These are phyloP conservation scores for Anableps anableps DNA, from an alignment of 2,797 vertebrate genomes.

Conservation along the genomic window DNA sequence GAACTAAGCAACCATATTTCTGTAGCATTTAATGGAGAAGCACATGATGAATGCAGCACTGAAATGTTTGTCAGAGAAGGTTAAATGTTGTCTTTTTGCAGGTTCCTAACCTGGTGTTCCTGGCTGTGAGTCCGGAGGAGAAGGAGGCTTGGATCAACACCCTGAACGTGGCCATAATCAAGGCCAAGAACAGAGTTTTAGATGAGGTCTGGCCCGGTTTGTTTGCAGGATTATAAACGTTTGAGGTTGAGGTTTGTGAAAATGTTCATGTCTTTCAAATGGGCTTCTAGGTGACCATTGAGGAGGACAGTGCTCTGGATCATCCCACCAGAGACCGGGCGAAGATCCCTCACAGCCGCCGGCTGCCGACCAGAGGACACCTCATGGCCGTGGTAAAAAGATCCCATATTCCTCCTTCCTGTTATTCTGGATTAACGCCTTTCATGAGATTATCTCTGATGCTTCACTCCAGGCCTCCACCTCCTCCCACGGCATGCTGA, in stretches of 20 bases:
- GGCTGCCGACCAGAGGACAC: constrained; percentile 92
- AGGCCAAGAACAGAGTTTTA: constrained; percentile 91
- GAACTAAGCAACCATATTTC: not conserved
- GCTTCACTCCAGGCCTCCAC: constrained; percentile 85
- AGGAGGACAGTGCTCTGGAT: constrained; percentile 88
- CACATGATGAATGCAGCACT: not conserved
- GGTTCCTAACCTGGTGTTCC: constrained; percentile 93
- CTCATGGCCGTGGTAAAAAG: constrained; percentile 90
- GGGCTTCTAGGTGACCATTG: constrained; percentile 86
- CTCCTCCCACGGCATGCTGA: constrained; percentile 92
- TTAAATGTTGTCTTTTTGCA: constrained; percentile 48
- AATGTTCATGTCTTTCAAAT: constrained; percentile 4
- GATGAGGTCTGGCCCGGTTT: constrained; percentile 82
- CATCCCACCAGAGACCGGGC: constrained; percentile 93
- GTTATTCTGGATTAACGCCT: not conserved
- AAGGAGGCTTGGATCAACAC: constrained; percentile 94
- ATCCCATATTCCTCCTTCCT: not conserved
- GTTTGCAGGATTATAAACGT: not conserved
- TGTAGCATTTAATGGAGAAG: not conserved
- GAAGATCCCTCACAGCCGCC: constrained; percentile 90
- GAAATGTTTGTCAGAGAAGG: not conserved
- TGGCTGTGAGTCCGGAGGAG: constrained; percentile 96
- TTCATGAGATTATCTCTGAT: not conserved
- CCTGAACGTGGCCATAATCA: constrained; percentile 88
- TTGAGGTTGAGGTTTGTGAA: not conserved